Evolutionary conservation across 2,113 vertebrate genomes (phyloP).

Genomic region (Gadus macrocephalus): DNA sequence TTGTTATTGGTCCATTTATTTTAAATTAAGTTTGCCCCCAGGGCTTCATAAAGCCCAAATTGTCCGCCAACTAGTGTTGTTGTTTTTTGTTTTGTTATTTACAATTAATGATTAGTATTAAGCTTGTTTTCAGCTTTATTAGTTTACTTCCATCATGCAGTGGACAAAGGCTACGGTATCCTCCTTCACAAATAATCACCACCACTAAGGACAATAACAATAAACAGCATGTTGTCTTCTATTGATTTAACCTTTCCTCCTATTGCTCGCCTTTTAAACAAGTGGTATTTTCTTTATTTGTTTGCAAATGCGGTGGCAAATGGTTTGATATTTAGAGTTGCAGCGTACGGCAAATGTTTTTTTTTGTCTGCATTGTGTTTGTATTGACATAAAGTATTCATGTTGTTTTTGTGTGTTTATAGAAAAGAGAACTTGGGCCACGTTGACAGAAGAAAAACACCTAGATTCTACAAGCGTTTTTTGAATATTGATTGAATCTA

Average conservation of each 20-base stretch:
- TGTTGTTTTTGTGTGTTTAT: too few species aligned
- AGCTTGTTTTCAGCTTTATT: too few species aligned
- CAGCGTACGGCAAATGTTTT: slow-evolving; percentile 26
- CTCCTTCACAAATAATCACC: background rate
- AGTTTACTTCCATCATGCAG: slow-evolving; percentile 9
- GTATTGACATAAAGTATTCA: too few species aligned
- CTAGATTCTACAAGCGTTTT: too few species aligned
- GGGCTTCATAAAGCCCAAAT: too few species aligned
- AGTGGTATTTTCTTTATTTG: slow-evolving; percentile 36
- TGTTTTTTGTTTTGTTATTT: background rate
- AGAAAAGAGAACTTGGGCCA: too few species aligned
- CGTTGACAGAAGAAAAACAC: too few species aligned
- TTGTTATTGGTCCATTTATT: too few species aligned
- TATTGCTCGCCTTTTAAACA: slow-evolving; percentile 22
- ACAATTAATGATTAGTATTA: too few species aligned
- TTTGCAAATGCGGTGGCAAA: slow-evolving; percentile 38
- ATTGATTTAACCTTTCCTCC: slow-evolving; percentile 4
- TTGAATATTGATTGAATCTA: too few species aligned
- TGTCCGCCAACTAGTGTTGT: too few species aligned
- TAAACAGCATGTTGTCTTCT: slow-evolving; percentile 22
- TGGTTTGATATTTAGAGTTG: slow-evolving; percentile 30
- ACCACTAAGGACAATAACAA: slow-evolving; percentile 14
- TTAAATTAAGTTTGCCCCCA: too few species aligned
- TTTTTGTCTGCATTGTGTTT: slow-evolving; percentile 9
- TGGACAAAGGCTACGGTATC: slow-evolving; percentile 27